phyloP scores from a whole-genome alignment of 2,797 vertebrate species.

The Etheostoma nigrum region DNA sequence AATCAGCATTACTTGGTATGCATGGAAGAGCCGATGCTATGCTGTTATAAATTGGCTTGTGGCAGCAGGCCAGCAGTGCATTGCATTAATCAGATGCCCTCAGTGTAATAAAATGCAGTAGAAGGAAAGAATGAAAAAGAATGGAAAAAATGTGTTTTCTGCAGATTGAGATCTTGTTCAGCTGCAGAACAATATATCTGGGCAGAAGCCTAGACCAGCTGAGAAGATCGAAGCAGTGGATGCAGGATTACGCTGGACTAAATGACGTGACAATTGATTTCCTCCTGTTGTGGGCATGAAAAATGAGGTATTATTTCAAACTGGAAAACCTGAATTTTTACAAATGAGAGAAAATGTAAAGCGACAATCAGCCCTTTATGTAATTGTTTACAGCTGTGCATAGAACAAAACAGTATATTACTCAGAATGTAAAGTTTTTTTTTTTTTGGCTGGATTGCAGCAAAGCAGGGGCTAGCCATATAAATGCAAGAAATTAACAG shows the following conservation, averaged over 20 bases:
- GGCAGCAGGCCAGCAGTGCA: conserved; percentile 82
- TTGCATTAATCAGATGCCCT: conserved; percentile 86
- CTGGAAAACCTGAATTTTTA: conserved; percentile 56
- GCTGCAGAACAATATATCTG: conserved; percentile 80
- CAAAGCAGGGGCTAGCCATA: background rate
- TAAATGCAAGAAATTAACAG: background rate
- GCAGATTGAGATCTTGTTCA: conserved; percentile 85
- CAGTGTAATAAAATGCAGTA: conserved; percentile 84
- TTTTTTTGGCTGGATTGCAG: background rate
- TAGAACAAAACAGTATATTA: conserved; percentile 27
- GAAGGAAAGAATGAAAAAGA: conserved; percentile 35
- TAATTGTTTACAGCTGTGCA: conserved; percentile 28
- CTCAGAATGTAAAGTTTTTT: conserved; percentile 14
- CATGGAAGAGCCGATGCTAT: conserved; percentile 72
- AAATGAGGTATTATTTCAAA: conserved; percentile 61
- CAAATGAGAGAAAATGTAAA: conserved; percentile 13
- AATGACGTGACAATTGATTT: conserved; percentile 86
- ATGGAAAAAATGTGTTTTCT: conserved; percentile 58
- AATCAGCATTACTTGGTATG: conserved; percentile 84
- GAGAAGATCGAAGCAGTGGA: conserved; percentile 78
- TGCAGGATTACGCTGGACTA: conserved; percentile 73
- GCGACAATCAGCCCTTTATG: conserved; percentile 26
- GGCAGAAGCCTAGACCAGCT: conserved; percentile 68
- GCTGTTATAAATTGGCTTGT: conserved; percentile 85
- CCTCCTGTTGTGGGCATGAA: conserved; percentile 71